Evolutionary conservation across 2,888 invertebrate species (phyloP), one percentile per base, ranked within the genome.

Genomic region (Chloroclystis v-ata): DNA sequence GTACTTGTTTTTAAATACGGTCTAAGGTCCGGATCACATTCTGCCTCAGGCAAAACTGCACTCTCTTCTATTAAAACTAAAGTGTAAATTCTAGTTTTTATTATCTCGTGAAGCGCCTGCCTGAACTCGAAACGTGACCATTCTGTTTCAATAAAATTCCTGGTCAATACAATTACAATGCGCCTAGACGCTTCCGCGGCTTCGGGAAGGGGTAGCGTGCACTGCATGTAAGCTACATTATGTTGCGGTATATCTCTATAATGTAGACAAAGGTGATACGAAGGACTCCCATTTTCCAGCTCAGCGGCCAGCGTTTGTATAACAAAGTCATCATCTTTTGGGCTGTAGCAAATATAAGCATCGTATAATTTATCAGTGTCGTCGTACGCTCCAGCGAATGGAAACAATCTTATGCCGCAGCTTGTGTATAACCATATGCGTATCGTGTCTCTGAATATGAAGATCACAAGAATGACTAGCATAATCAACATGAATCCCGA

Each of bases 61-160:
- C 92, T 94, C 67, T 96, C 94, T 75, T 97, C 94, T 52, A 98
- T 91, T 61, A 97, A 91, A 49, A 98, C 92, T 75, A 97, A 83
- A 67, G 95, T 95, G 71, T 93, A 94, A 62, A 94, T 92, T 59
- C 95, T 89, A 10, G 94, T 93, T 64, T 95, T 93, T 50, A 97
- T 84, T 10, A 96, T 93, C 73, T 97, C 95, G 76, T 96, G 96
- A 57, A 97, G 90, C 8, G 96, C 95, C 66, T 95, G 94, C 39
- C 96, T 92, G 76, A 97, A 94, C 73, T 97, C 97, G 69, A 93
- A 93, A 52, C 95, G 92, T 59, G 95, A 94, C 97, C 97, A 98
- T 78, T 97, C 97, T 29, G 96, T 96, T 78, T 95, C 93, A 59
- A 97, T 88, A 74, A 97, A 96, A 78, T 96, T 94, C 60, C 95